Conservation (phyloP, 2,113 vertebrate genomes). For the Hippocampus guttulatus region DNA sequence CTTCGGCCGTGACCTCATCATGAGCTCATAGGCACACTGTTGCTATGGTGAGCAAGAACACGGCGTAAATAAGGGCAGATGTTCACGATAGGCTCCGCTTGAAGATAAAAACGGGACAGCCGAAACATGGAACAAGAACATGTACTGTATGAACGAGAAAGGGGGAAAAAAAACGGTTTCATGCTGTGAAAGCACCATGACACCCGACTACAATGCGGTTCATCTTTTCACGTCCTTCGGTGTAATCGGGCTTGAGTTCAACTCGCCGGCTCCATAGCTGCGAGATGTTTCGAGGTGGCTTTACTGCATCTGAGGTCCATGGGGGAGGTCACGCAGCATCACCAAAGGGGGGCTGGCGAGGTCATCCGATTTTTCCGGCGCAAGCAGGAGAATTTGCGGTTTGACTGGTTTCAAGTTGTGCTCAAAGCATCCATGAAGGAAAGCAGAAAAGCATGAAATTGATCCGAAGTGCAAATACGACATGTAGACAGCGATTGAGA, state of each 20-base stretch:
- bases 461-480: neutral
- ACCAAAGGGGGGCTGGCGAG: conserved; percentile 16
- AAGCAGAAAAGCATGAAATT: neutral
- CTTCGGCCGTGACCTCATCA: conserved; percentile 40
- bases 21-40: conserved; percentile 11
- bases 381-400: conserved; percentile 13
- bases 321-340: conserved; percentile 3
- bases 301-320: neutral
- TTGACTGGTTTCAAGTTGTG: neutral
- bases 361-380: conserved; percentile 28
- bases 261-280: too few relatives aligned
- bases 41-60: neutral
- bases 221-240: too few relatives aligned
- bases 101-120: neutral
- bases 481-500: neutral
- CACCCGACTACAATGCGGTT: too few relatives aligned
- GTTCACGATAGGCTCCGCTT: neutral
- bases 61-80: conserved; percentile 7
- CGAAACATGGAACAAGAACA: neutral
- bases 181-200: too few relatives aligned
- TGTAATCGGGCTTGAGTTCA: too few relatives aligned
- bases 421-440: neutral
- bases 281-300: too few relatives aligned
- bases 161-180: too few relatives aligned
- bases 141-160: too few relatives aligned